A percentile compares a stretch with the other conserved stretches of the same genome.
Conservation (phyloP, 2,888 invertebrate genomes). For the Tinea pellionella region DNA sequence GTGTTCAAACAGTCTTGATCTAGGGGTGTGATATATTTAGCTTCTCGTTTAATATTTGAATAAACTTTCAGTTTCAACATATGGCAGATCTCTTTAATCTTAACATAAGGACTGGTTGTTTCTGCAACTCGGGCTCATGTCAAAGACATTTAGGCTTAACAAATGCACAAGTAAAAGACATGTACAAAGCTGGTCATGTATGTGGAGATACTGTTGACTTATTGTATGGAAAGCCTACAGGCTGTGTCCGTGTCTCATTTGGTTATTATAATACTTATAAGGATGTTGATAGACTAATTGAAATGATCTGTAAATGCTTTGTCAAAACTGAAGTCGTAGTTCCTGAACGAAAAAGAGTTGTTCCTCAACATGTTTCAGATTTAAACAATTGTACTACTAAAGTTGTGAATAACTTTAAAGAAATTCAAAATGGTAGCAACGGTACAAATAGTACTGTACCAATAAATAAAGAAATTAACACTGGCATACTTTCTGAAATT, state of each 20-base stretch:
- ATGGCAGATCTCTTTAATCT: slow-evolving; percentile 89
- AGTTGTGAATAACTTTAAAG: slow-evolving; percentile 19
- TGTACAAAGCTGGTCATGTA: slow-evolving; percentile 88
- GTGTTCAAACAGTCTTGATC: too few relatives aligned
- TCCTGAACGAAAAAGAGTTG: slow-evolving; percentile 36
- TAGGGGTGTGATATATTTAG: too few relatives aligned
- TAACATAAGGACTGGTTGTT: slow-evolving; percentile 91
- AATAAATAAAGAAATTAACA: background rate
- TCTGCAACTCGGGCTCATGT: slow-evolving; percentile 97
- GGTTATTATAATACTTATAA: slow-evolving; percentile 86
- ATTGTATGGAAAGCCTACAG: slow-evolving; percentile 88
- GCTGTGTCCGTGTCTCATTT: slow-evolving; percentile 91
- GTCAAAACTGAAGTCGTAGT: slow-evolving; percentile 42
- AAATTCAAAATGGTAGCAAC: slow-evolving; percentile 18
- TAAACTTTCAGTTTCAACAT: slow-evolving; percentile 81
- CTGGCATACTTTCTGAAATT: slow-evolving; percentile 37
- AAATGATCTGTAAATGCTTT: slow-evolving; percentile 83
- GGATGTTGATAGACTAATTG: slow-evolving; percentile 78
- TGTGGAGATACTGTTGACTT: slow-evolving; percentile 92
- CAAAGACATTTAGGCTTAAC: slow-evolving; percentile 80
- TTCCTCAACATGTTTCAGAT: slow-evolving; percentile 20
- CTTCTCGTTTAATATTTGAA: too few relatives aligned
- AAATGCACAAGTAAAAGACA: slow-evolving; percentile 76
- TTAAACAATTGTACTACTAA: slow-evolving; percentile 22
- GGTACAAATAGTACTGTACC: background rate